phyloP scores from a whole-genome alignment of 1,140 invertebrate species.

The Pseudomyrmex cubaensis region DNA sequence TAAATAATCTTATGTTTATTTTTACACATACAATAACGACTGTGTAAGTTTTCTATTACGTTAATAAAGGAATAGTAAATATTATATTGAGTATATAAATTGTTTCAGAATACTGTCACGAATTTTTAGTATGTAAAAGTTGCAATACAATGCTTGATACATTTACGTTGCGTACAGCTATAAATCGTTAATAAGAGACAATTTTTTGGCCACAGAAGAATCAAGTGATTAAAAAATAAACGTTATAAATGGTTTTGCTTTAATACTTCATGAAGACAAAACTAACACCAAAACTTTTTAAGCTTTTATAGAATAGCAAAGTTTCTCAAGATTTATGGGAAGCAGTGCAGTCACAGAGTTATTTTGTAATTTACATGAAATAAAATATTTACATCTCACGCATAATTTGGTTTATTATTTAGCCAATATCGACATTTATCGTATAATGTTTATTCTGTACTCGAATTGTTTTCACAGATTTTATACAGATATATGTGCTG shows the following conservation, averaged over 20 bases:
- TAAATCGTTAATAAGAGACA: slow-evolving; percentile 18
- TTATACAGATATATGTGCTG: no score
- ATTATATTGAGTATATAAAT: slow-evolving; percentile 4
- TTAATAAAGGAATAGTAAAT: background rate
- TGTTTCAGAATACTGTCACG: background rate
- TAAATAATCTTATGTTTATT: no score
- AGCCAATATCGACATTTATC: no score
- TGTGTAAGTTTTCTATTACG: background rate
- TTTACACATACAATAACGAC: no score
- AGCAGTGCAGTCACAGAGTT: background rate
- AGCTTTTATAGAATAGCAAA: slow-evolving; percentile 26
- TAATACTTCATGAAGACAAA: slow-evolving; percentile 46
- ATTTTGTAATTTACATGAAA: slow-evolving; percentile 27
- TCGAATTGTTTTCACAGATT: background rate
- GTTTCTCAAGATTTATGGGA: slow-evolving; percentile 23
- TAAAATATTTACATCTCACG: slow-evolving; percentile 22
- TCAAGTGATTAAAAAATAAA: background rate
- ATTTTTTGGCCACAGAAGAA: background rate
- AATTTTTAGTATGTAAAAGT: background rate
- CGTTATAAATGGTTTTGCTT: background rate
- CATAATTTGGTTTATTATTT: background rate
- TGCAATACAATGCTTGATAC: background rate
- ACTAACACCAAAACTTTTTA: slow-evolving; percentile 45
- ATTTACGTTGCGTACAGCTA: background rate
- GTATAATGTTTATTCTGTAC: no score